Base-by-base conservation (phyloP, 2,113 vertebrate species). In the Gopherus flavomarginatus region DNA sequence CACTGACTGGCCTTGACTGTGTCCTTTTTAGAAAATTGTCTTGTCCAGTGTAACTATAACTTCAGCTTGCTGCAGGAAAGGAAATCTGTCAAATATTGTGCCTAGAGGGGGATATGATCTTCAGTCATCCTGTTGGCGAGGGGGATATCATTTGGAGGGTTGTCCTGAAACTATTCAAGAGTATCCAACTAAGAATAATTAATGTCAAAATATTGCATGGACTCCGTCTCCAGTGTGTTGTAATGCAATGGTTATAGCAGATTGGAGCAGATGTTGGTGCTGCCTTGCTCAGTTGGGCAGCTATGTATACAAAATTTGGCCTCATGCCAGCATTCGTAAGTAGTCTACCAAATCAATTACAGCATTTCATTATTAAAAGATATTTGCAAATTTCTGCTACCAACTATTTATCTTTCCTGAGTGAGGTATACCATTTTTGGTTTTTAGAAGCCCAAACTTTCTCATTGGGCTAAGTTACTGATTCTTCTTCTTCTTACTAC, bases 141-240 rank as follows among this genome's bases (percentile, higher is more conserved):
- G 4, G 6, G 8, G 8, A 6, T 92, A 42, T 83, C 7, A 62
- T 96, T 92, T 91, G 47, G 52, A 92, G 12, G 22, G 44, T 35
- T 87, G 87, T 4, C n/a, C 42, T 88, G 62, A 90, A 88, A 85
- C 91, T 90, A 90, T 49, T 92, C 54, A 95, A 88, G 54, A 80
- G 35, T 81, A 94, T 90, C 50, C 77, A 85, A 54, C 50, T 62
- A 92, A 44, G 16, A 96, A 95, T 92, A 93, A 91, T 93, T 93
- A 85, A 85, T 38, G 91, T 77, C 35, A 94, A 96, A 95, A 50
- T 95, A 77, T 3, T 91, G 42, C 38, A 72, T 54, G 69, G 38
- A 83, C 57, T 17, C n/a, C 85, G 52, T 79, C 78, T 93, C 90
- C 50, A 80, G 83, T 14, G 52, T 92, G 69, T 89, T 92, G 83